Conservation (phyloP, 2,888 invertebrate genomes). For the Xestia sexstrigata region DNA sequence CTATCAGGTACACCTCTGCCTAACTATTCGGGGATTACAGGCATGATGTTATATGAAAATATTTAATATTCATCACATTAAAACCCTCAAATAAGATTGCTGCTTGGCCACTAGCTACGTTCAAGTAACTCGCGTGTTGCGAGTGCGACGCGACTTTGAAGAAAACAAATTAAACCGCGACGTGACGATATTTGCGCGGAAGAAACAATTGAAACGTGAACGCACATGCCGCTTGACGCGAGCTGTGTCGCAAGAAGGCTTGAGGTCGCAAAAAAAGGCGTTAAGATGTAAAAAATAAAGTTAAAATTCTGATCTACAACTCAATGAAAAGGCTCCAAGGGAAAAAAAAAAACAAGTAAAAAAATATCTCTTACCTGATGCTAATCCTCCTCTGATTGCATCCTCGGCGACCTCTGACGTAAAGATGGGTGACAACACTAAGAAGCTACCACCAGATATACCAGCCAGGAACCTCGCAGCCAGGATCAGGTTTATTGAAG, state of each 20-base stretch:
- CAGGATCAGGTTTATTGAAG: slow-evolving; percentile 83
- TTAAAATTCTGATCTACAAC: not conserved
- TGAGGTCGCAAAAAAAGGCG: not conserved
- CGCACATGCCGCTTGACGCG: not conserved
- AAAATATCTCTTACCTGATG: slow-evolving; percentile 76
- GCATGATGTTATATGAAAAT: not conserved
- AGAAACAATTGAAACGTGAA: not conserved
- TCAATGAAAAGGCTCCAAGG: not conserved
- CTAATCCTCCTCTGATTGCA: slow-evolving; percentile 82
- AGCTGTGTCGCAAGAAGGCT: not conserved
- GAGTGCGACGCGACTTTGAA: not conserved
- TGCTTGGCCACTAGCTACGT: not conserved
- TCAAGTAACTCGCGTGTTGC: no score
- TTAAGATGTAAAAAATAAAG: not conserved
- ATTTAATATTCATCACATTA: not conserved
- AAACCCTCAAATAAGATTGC: not conserved
- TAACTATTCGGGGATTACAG: not conserved
- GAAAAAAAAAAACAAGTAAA: not conserved
- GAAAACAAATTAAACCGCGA: not conserved
- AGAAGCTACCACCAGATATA: slow-evolving; percentile 88
- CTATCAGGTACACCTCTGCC: not conserved
- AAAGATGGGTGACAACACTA: slow-evolving; percentile 91
- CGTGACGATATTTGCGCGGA: not conserved
- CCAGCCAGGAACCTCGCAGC: slow-evolving; percentile 91
- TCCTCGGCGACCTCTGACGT: slow-evolving; percentile 92